phyloP scores from a whole-genome alignment of 2,888 invertebrate species.

The Brenthis hecate region DNA sequence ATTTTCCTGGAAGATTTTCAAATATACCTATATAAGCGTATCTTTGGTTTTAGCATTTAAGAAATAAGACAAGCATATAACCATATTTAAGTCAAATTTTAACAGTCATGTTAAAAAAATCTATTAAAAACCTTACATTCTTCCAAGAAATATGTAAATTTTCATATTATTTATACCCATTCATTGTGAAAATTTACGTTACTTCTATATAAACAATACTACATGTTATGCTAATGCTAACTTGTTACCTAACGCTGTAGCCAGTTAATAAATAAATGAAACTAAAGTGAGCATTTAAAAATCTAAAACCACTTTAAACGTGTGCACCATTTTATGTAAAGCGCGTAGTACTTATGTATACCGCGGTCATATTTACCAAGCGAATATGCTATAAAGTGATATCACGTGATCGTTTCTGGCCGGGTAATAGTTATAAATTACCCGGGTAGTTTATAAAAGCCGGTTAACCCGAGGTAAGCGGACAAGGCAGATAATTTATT shows the following conservation, averaged over 20 bases:
- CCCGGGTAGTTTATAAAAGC: conserved; percentile 82
- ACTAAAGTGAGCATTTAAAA: conserved; percentile 19
- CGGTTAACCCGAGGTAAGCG: conserved; percentile 82
- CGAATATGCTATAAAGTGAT: conserved; percentile 81
- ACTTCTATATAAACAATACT: background rate
- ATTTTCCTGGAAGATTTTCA: no score
- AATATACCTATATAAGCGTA: no score
- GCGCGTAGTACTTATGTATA: conserved; percentile 43
- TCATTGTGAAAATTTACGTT: background rate
- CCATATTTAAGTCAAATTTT: no score
- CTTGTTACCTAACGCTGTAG: no score
- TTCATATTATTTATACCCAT: no score
- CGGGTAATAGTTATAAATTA: conserved; percentile 83
- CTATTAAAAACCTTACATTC: no score
- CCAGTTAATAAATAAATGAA: conserved; percentile 3
- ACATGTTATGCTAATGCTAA: background rate
- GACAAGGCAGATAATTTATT: conserved; percentile 81
- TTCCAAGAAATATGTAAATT: no score
- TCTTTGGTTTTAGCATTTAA: no score
- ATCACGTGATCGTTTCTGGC: conserved; percentile 79
- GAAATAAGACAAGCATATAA: no score
- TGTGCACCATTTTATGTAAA: conserved; percentile 31
- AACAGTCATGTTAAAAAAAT: no score
- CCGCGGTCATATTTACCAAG: conserved; percentile 75
- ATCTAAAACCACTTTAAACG: conserved; percentile 29